Evolutionary conservation across 1,140 invertebrate species (phyloP).

Genomic region (Drosophila varians): DNA sequence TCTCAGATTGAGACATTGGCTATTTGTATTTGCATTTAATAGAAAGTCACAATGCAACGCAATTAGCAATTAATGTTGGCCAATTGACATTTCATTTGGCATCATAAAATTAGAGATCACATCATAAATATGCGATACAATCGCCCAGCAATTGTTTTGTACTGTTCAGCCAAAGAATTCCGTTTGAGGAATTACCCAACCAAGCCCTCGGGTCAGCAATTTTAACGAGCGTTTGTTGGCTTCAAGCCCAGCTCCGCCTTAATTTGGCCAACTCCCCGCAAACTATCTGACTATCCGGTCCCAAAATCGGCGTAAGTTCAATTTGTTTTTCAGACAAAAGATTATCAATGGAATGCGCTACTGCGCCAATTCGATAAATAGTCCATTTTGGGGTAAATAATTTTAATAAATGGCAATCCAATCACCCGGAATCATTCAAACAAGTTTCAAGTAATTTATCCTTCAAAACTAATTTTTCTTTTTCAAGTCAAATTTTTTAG

Average conservation of each 20-base stretch:
- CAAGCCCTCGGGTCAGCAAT: constrained; percentile 68
- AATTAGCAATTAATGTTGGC: constrained; percentile 69
- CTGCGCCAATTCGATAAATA: constrained; percentile 27
- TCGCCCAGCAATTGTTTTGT: constrained; percentile 55
- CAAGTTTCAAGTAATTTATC: neutral
- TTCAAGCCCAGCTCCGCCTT: constrained; percentile 37
- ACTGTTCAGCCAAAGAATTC: constrained; percentile 58
- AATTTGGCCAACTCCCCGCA: constrained; percentile 37
- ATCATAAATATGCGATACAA: constrained; percentile 69
- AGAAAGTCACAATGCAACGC: constrained; percentile 69
- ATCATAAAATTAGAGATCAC: constrained; percentile 24
- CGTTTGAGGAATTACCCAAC: constrained; percentile 63
- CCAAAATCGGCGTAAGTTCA: constrained; percentile 32
- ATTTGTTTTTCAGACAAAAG: constrained; percentile 26
- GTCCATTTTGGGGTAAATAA: constrained; percentile 8
- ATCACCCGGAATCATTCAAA: neutral
- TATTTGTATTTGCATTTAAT: constrained; percentile 69
- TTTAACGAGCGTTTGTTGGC: constrained; percentile 61
- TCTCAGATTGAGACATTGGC: constrained; percentile 46
- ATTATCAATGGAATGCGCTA: constrained; percentile 37
- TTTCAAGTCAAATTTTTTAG: neutral
- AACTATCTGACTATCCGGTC: constrained; percentile 1
- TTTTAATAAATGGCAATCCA: neutral
- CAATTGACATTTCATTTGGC: constrained; percentile 65
- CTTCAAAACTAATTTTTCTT: neutral